These are phyloP conservation scores for Clusia tigrina DNA, from an alignment of 2,888 invertebrate species.

Conservation along the genomic window DNA sequence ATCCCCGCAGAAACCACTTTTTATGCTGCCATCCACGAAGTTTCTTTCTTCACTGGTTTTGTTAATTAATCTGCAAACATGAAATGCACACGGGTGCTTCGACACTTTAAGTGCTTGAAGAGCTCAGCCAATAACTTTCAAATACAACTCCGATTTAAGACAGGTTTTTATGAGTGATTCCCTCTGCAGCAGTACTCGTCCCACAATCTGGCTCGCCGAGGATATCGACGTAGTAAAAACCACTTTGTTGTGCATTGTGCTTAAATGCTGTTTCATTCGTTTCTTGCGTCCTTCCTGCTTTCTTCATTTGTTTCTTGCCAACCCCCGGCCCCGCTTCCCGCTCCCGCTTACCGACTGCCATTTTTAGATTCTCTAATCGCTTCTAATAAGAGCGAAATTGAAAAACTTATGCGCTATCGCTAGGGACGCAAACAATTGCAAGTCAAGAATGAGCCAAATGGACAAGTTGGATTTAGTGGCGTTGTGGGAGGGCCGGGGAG, in stretches of 20 bases:
- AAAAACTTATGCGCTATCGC: constrained; percentile 61
- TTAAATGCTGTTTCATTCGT: background rate
- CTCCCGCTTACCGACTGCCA: background rate
- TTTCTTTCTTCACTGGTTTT: no score
- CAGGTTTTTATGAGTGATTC: no score
- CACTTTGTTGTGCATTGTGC: background rate
- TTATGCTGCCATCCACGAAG: no score
- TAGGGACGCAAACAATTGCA: constrained; percentile 44
- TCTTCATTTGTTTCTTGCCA: background rate
- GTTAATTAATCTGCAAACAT: no score
- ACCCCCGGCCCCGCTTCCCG: background rate
- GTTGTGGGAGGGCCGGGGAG: background rate
- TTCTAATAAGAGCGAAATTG: constrained; percentile 62
- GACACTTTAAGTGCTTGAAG: no score
- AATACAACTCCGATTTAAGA: no score
- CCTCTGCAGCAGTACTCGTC: no score
- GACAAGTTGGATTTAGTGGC: constrained; percentile 3
- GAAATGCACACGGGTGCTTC: no score
- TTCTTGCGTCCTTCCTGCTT: background rate
- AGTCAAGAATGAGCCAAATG: constrained; percentile 11
- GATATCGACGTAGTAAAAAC: no score
- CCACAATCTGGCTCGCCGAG: no score
- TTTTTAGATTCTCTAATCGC: constrained; percentile 56
- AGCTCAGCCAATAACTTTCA: no score
- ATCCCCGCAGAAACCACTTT: no score